Percentiles rank a stretch among this genome's conserved stretches.
Conservation (phyloP, 1,140 invertebrate species). For the Saxidomus purpurata region DNA sequence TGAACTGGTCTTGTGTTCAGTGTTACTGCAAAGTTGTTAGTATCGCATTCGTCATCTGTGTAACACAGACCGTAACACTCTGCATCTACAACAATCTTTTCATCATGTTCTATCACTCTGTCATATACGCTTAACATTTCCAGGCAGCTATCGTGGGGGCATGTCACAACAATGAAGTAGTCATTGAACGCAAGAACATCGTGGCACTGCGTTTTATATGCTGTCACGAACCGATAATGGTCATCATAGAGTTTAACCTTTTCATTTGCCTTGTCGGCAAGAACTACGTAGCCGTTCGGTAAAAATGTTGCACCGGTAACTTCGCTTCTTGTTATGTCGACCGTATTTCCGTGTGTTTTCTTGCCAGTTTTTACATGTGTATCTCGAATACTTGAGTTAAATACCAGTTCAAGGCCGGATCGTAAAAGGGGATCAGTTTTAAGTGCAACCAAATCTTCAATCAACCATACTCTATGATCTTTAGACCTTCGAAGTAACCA, state of each 20-base stretch:
- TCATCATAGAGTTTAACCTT: slow-evolving; percentile 39
- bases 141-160: slow-evolving; percentile 1
- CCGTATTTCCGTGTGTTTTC: neutral
- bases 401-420: slow-evolving; percentile 1
- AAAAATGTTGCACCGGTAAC: slow-evolving; percentile 47
- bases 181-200: slow-evolving; percentile 46
- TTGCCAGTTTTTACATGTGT: neutral
- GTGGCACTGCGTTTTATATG: neutral
- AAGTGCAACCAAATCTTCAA: slow-evolving; percentile 21
- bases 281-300: neutral
- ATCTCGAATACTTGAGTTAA: slow-evolving; percentile 6
- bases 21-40: slow-evolving; percentile 30
- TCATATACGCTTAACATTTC: neutral
- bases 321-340: neutral
- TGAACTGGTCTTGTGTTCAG: neutral
- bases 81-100: neutral
- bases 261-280: slow-evolving; percentile 35
- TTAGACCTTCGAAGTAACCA: slow-evolving; percentile 52
- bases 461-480: slow-evolving; percentile 28
- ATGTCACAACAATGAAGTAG: slow-evolving; percentile 34
- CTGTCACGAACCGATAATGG: neutral
- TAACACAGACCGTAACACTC: slow-evolving; percentile 49
- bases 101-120: neutral
- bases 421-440: slow-evolving; percentile 32
- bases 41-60: neutral